These are phyloP conservation scores for Dynastes maya DNA, from an alignment of 2,888 invertebrate genomes.

Conservation along the genomic window DNA sequence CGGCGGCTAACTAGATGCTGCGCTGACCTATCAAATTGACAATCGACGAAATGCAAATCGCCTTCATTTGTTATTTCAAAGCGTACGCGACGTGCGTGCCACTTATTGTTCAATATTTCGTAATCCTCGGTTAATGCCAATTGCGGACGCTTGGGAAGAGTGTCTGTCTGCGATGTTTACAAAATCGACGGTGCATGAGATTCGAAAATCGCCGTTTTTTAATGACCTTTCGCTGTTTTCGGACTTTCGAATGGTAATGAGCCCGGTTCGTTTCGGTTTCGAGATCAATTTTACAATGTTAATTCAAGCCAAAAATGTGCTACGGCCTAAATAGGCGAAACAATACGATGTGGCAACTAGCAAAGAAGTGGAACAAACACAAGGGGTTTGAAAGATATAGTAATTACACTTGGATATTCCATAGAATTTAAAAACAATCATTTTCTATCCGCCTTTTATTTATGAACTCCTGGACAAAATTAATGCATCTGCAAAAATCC, in stretches of 20 bases:
- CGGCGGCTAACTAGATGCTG: slow-evolving; percentile 29
- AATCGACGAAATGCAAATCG: slow-evolving; percentile 45
- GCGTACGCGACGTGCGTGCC: slow-evolving; percentile 29
- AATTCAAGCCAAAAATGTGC: slow-evolving; percentile 23
- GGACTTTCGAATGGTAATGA: background rate
- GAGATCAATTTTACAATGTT: slow-evolving; percentile 25
- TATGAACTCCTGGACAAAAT: too few species aligned
- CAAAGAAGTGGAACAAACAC: too few species aligned
- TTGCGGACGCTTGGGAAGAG: background rate
- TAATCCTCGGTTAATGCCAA: slow-evolving; percentile 38
- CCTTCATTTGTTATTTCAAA: slow-evolving; percentile 44
- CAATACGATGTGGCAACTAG: too few species aligned
- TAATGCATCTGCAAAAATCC: too few species aligned
- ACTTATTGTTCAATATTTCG: slow-evolving; percentile 36
- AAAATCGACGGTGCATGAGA: slow-evolving; percentile 28
- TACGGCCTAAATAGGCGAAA: background rate
- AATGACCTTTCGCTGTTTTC: slow-evolving; percentile 18
- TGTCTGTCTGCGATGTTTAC: background rate
- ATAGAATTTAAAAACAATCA: too few species aligned
- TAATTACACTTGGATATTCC: too few species aligned
- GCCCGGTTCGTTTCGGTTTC: background rate
- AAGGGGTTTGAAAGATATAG: too few species aligned
- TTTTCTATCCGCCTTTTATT: too few species aligned
- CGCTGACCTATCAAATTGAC: slow-evolving; percentile 40
- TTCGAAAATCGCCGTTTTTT: slow-evolving; percentile 42